A percentile compares a stretch with the other conserved stretches of the same genome.
Evolutionary conservation across 2,888 invertebrate species (phyloP).

Genomic region (Sycophila texana): DNA sequence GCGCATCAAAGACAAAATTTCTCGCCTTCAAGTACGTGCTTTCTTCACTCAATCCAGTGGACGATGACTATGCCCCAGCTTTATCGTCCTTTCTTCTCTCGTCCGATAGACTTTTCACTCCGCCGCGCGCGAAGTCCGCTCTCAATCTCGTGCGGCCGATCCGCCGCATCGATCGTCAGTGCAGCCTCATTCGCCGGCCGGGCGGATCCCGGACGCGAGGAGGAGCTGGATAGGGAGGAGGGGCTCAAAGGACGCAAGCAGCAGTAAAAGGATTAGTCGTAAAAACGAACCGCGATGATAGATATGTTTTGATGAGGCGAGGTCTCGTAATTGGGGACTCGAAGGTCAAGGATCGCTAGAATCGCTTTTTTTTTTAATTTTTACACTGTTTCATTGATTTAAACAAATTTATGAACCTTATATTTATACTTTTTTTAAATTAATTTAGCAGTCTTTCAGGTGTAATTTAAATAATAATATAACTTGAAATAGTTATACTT

Average conservation of each 20-base stretch:
- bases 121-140: conserved; percentile 34
- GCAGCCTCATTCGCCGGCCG: conserved; percentile 35
- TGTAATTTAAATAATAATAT: background rate
- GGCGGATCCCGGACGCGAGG: background rate
- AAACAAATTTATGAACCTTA: too few relatives aligned
- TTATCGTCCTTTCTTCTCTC: conserved; percentile 1
- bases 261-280: conserved; percentile 28
- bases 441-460: too few relatives aligned
- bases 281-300: background rate
- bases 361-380: too few relatives aligned
- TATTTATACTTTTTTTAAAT: too few relatives aligned
- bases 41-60: too few relatives aligned
- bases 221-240: conserved; percentile 39
- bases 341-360: background rate
- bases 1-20: too few relatives aligned
- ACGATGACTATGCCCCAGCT: too few relatives aligned
- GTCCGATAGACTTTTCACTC: conserved; percentile 38
- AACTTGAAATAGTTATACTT: background rate
- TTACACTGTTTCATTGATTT: too few relatives aligned
- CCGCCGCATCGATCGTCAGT: background rate
- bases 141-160: background rate
- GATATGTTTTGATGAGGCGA: conserved; percentile 7
- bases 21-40: too few relatives aligned
- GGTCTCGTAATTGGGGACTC: background rate
- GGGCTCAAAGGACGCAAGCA: conserved; percentile 49